Evolutionary conservation across 2,888 invertebrate species (phyloP), one percentile per base, ranked within the genome.

Genomic region (Scrobipalpa costella): DNA sequence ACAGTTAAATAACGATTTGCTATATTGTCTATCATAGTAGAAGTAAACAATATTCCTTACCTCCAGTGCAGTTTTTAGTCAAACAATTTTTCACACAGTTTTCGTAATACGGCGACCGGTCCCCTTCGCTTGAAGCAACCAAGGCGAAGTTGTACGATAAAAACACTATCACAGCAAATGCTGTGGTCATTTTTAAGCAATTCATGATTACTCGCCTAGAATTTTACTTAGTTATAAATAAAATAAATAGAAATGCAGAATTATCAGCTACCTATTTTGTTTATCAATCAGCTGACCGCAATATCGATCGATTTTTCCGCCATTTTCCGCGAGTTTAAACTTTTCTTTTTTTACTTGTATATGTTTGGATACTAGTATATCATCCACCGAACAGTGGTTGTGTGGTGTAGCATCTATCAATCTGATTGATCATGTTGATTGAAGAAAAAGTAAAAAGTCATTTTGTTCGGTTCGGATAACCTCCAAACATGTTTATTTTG

Each of bases 41-140:
- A 13, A 27, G 27, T 7, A 21, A 52, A 27, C 21, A 1, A 52
- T 19, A 11, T 27, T 8, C 52, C 69, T 73, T 86, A 93, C 94
- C 92, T 73, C 83, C 78, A 55, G 90, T 85, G 72, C 94, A 94
- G 69, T 92, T 92, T 8, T 73, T 72, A 15, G 73, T 72, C 60
- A 76, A 73, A 75, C 94, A 93, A 68, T 75, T 85, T 68, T 83
- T 81, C 19, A 93, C 74, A 76, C 94, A 94, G 63, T 86, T 91
- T 71, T 86, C 88, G 73, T 93, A 93, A 80, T 88, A 86, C 19
- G 84, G 86, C 1, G 94, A 93, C 50, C 86, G 87, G 69, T 94
- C 94, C 38, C 94, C 94, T 1, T 78, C 73, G 64, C 90, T 91
- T 9, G 83, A 59, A 17, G 63, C 62, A 19, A 40, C 61, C 33